Conservation (phyloP, 1,140 invertebrate species). For the Zaprionus gabonicus region DNA sequence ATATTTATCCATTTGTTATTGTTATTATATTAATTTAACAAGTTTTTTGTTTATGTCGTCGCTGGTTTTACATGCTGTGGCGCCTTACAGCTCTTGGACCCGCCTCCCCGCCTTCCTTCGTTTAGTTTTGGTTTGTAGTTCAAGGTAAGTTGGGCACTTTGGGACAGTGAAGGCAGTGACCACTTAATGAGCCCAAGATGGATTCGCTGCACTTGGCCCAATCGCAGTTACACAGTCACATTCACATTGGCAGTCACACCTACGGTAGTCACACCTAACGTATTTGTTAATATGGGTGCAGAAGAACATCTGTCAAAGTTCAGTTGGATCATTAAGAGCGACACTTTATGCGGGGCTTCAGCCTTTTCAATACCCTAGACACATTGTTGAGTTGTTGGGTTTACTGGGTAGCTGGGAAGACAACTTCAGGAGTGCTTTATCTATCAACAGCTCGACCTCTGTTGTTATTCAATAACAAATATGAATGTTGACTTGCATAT, state of each 20-base stretch:
- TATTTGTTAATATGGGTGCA: not conserved
- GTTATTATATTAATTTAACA: slow-evolving; percentile 67
- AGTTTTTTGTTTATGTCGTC: slow-evolving; percentile 57
- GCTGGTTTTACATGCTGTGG: slow-evolving; percentile 16
- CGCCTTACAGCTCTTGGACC: not conserved
- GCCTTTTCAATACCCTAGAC: not conserved
- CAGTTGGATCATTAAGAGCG: slow-evolving; percentile 20
- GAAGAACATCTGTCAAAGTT: slow-evolving; percentile 60
- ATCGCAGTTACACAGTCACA: not conserved
- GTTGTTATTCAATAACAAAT: no score
- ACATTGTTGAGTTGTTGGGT: no score
- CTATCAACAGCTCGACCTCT: no score
- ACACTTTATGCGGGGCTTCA: not conserved
- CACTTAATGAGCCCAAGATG: slow-evolving; percentile 51
- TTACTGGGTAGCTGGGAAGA: no score
- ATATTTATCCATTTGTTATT: slow-evolving; percentile 45
- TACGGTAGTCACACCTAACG: slow-evolving; percentile 5
- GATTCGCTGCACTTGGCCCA: not conserved
- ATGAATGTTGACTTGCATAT: no score
- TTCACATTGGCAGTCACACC: not conserved
- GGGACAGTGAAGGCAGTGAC: slow-evolving; percentile 28
- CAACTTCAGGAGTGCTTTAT: no score
- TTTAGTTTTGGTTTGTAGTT: slow-evolving; percentile 69
- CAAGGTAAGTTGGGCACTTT: slow-evolving; percentile 64
- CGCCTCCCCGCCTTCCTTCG: not conserved